phyloP scores from a whole-genome alignment of 2,113 vertebrate species.

The Cathartes aura region DNA sequence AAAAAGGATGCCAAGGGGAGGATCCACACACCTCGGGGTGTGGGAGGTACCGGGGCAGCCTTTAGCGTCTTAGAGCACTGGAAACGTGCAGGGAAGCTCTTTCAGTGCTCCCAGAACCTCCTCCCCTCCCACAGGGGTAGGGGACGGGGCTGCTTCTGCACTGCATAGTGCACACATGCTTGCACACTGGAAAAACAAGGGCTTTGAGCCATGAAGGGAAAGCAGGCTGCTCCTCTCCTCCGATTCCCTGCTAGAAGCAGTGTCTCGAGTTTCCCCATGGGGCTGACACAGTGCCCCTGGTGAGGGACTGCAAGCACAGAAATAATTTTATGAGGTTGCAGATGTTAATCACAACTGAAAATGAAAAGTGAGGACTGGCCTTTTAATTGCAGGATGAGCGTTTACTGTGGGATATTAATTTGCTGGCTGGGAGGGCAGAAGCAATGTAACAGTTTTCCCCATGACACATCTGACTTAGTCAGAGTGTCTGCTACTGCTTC shows the following conservation, averaged over 20 bases:
- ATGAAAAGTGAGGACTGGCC: neutral
- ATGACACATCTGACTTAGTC: neutral
- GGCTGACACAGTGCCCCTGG: neutral
- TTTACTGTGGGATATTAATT: neutral
- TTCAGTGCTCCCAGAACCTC: neutral
- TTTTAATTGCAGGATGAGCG: neutral
- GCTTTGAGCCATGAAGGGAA: neutral
- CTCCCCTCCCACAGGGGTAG: neutral
- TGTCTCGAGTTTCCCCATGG: rapidly evolving
- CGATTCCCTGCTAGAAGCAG: neutral
- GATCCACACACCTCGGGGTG: neutral
- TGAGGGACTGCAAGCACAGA: neutral
- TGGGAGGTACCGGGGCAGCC: neutral
- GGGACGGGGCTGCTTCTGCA: neutral
- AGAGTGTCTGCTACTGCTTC: neutral
- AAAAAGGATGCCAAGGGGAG: neutral
- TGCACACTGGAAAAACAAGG: neutral
- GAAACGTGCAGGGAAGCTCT: neutral
- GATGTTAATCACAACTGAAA: neutral
- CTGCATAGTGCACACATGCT: rapidly evolving
- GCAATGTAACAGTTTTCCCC: neutral
- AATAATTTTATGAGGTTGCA: neutral
- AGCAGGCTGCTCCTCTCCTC: neutral
- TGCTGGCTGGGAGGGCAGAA: neutral
- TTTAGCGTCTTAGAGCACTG: neutral